Conservation (phyloP, 2,797 vertebrate species). For the Natrix natrix region DNA sequence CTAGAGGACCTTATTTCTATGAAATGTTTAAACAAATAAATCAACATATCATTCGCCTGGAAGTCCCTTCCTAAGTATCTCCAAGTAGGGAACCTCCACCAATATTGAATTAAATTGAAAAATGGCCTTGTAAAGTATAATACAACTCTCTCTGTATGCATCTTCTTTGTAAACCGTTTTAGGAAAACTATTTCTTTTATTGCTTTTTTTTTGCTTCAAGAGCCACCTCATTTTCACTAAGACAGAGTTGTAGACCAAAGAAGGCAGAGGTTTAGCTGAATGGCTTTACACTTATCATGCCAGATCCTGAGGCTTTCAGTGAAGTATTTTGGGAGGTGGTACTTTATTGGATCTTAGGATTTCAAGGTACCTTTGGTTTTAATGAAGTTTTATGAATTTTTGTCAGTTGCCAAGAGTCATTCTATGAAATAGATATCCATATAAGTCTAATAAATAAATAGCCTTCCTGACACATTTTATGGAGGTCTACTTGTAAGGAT, state of each 20-base stretch:
- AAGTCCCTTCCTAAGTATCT: neutral
- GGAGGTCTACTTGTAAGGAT: neutral
- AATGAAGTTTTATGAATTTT: neutral
- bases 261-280: neutral
- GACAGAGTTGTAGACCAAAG: neutral
- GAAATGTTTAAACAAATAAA: neutral
- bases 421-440: neutral
- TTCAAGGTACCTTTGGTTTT: neutral
- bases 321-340: neutral
- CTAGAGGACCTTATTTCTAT: neutral
- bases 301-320: neutral
- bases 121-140: neutral
- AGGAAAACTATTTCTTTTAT: neutral
- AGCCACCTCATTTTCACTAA: neutral
- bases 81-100: neutral
- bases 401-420: neutral
- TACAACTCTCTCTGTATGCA: neutral
- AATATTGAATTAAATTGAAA: neutral
- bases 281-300: neutral
- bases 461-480: neutral
- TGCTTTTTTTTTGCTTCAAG: neutral
- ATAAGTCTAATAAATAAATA: neutral
- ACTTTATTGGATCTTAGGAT: neutral
- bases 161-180: neutral
- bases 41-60: neutral